These are phyloP conservation scores for Sebastes steindachneri DNA, from an alignment of 2,797 vertebrate species.

Conservation along the genomic window DNA sequence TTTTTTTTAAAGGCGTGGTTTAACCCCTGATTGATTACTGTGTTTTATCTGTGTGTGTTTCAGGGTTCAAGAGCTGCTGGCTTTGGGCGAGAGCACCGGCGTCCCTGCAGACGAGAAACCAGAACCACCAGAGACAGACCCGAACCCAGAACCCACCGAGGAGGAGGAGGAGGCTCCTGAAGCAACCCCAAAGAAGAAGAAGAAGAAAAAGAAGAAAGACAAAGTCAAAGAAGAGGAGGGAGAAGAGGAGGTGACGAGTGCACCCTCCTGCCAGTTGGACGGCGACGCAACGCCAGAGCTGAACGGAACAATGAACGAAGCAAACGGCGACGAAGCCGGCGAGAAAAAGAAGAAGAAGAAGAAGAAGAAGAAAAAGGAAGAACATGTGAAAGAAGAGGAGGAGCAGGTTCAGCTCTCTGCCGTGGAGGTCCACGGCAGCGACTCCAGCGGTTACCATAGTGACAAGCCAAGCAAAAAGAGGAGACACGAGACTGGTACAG, in stretches of 20 bases:
- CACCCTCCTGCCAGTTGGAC: background rate
- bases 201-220: slow-evolving; percentile 83
- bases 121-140: slow-evolving; percentile 14
- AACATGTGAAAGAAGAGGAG: slow-evolving; percentile 60
- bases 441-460: slow-evolving; percentile 87
- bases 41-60: slow-evolving; percentile 4
- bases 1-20: accelerated
- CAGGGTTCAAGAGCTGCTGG: slow-evolving; percentile 81
- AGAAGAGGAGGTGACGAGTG: slow-evolving; percentile 25
- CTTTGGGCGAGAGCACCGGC: slow-evolving; percentile 40
- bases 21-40: background rate
- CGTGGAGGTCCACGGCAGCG: slow-evolving; percentile 76
- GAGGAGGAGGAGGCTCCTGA: slow-evolving; percentile 16
- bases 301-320: slow-evolving; percentile 10
- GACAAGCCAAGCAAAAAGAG: slow-evolving; percentile 87
- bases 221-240: slow-evolving; percentile 41
- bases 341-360: slow-evolving; percentile 77
- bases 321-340: slow-evolving; percentile 1
- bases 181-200: slow-evolving; percentile 53
- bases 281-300: slow-evolving; percentile 11
- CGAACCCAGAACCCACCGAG: slow-evolving; percentile 10
- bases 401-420: slow-evolving; percentile 53
- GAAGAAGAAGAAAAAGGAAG: slow-evolving; percentile 75
- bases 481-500: slow-evolving; percentile 69
- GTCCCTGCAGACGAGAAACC: slow-evolving; percentile 16